Percentiles rank a stretch among this genome's conserved stretches.
These are phyloP conservation scores for Channa argus DNA, from an alignment of 2,113 vertebrate genomes.

Conservation along the genomic window DNA sequence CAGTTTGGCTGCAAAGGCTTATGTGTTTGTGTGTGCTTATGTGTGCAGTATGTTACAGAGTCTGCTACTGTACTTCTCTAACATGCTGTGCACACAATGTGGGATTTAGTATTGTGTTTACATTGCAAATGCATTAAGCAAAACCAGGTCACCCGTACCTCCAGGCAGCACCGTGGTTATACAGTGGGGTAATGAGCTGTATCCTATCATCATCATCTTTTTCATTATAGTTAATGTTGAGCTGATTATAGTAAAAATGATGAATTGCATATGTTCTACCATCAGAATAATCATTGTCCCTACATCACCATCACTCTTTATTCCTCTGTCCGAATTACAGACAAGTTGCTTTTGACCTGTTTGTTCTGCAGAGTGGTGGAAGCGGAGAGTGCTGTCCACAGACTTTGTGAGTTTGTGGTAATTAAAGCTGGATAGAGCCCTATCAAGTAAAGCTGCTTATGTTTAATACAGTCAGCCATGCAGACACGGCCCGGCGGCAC, in stretches of 20 bases:
- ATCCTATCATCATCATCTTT: constrained; percentile 18
- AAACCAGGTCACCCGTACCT: constrained; percentile 43
- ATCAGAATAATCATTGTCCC: constrained; percentile 5
- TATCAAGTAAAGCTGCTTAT: constrained; percentile 86
- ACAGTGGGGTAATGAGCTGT: constrained; percentile 24
- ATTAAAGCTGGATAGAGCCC: constrained; percentile 84
- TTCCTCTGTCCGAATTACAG: constrained; percentile 34
- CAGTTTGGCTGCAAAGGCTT: constrained; percentile 24
- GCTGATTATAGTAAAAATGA: constrained; percentile 5
- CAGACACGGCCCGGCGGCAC: constrained; percentile 62
- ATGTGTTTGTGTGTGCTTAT: neutral
- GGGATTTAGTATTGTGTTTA: constrained; percentile 36
- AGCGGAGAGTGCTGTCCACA: constrained; percentile 63
- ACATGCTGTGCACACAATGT: constrained; percentile 16
- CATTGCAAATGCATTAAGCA: constrained; percentile 29
- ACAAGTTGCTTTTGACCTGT: constrained; percentile 54
- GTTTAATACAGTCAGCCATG: constrained; percentile 83
- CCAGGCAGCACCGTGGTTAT: constrained; percentile 24
- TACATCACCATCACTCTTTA: neutral
- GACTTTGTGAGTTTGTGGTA: constrained; percentile 81
- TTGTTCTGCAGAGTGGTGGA: constrained; percentile 64
- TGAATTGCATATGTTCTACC: constrained; percentile 14
- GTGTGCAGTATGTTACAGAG: neutral
- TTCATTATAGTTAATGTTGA: neutral
- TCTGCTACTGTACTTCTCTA: neutral